Evolutionary conservation across 2,797 vertebrate species (phyloP), one percentile per base, ranked within the genome.

Genomic region (Sciaenops ocellatus): DNA sequence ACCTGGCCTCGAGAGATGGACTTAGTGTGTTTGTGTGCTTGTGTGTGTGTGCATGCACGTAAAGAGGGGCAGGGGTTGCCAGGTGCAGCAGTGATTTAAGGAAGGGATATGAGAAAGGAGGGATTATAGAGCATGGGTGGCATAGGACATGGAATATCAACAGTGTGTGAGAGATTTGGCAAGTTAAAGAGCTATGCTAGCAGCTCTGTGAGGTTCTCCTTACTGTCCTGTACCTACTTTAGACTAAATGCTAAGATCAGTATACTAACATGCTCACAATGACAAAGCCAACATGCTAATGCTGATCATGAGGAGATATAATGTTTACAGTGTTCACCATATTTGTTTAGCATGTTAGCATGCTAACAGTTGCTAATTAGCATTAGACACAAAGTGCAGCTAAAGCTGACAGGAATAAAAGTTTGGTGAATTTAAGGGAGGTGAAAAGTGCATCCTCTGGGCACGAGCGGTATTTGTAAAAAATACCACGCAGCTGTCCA

Each of bases 1-100:
- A 77, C 75, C 69, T 50, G 34, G 64, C 85, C 90, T 67, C 64
- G 0, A 78, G 87, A 90, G 88, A 83, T 38, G 57, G 54, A 64
- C 57, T 56, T 28, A 52, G 72, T 68, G 47, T 78, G 54, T 79
- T 17, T 52, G 34, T 52, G 16, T 46, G 38, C 71, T 28, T 64
- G 63, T 72, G 41, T 47, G 24, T 56, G 55, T 41, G 64, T 56
- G 56, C 38, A 22, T 6, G 15, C 22, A 11, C 4, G 9, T 52
- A 30, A 24, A 15, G 24, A 38, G 54, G 42, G 50, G 24, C 50
- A 76, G 69, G 54, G 73, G 48, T 42, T 65, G 72, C 69, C 57
- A 75, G 64, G 57, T 82, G 77, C 66, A 62, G 56, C 51, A 72
- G 51, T 62, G 44, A 79, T 80, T 76, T 83, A 54, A 66, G 44